These are phyloP conservation scores for Oreochromis grahami DNA, from an alignment of 2,797 vertebrate species.

Conservation along the genomic window DNA sequence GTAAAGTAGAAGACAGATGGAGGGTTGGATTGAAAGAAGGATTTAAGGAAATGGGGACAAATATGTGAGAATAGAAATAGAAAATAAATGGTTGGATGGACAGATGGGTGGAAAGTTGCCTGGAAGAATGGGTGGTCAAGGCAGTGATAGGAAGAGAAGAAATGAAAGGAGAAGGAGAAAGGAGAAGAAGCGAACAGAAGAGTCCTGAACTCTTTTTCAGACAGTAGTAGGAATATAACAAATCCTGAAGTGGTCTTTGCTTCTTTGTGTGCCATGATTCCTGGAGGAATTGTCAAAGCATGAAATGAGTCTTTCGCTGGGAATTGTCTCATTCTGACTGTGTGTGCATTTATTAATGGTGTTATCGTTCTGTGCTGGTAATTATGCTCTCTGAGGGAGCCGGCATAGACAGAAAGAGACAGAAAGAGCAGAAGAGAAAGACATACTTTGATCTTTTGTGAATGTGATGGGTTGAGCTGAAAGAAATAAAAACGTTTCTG, in stretches of 20 bases:
- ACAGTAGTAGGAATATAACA: conserved; percentile 50
- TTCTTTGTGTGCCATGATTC: conserved; percentile 74
- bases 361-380: conserved; percentile 79
- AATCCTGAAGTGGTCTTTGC: conserved; percentile 65
- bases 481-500: conserved; percentile 44
- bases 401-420: conserved; percentile 47
- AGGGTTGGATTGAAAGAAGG: conserved; percentile 9
- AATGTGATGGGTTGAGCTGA: conserved; percentile 53
- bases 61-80: conserved; percentile 23
- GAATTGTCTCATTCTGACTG: conserved; percentile 72
- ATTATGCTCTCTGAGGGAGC: conserved; percentile 73
- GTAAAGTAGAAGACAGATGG: conserved; percentile 20
- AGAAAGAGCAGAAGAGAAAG: conserved; percentile 62
- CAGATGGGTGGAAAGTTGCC: conserved; percentile 38
- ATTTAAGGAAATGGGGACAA: conserved; percentile 50
- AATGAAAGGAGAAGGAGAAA: conserved; percentile 19
- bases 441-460: conserved; percentile 79
- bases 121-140: conserved; percentile 40
- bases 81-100: conserved; percentile 44
- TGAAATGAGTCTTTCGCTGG: conserved; percentile 78
- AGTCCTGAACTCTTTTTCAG: conserved; percentile 52
- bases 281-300: conserved; percentile 78
- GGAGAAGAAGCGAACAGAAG: conserved; percentile 27
- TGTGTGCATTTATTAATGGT: conserved; percentile 72
- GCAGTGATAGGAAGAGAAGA: conserved; percentile 1